Evolutionary conservation across 2,888 invertebrate species (phyloP).

Genomic region (Chloroclysta siterata): DNA sequence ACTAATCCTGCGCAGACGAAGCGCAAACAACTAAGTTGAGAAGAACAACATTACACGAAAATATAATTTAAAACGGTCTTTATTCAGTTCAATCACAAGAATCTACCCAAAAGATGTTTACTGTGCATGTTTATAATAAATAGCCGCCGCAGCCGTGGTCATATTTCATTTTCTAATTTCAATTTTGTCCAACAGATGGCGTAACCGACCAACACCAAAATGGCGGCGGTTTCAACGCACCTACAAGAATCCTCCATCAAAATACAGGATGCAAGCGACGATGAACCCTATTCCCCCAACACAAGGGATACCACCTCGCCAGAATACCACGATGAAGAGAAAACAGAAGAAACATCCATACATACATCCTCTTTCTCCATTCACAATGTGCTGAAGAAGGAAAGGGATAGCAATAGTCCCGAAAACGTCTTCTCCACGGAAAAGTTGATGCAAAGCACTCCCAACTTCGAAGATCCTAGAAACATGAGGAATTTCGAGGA

Average conservation of each 20-base stretch:
- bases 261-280: slow-evolving; percentile 78
- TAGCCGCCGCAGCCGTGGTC: no score
- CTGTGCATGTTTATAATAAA: no score
- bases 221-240: slow-evolving; percentile 81
- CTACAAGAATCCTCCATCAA: slow-evolving; percentile 72
- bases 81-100: no score
- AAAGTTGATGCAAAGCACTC: slow-evolving; percentile 75
- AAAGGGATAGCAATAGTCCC: slow-evolving; percentile 75
- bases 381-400: slow-evolving; percentile 80
- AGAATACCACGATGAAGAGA: slow-evolving; percentile 74
- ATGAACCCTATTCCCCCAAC: slow-evolving; percentile 76
- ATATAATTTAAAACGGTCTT: no score
- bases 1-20: no score
- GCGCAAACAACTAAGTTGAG: no score
- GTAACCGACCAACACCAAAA: slow-evolving; percentile 60
- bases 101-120: no score
- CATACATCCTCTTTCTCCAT: slow-evolving; percentile 78
- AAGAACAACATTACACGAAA: no score
- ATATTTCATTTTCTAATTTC: not conserved
- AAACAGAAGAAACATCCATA: slow-evolving; percentile 63
- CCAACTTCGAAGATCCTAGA: slow-evolving; percentile 64
- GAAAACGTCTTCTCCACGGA: slow-evolving; percentile 81
- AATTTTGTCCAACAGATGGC: slow-evolving; percentile 68
- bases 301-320: slow-evolving; percentile 74
- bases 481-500: slow-evolving; percentile 33